phyloP scores from a whole-genome alignment of 2,797 vertebrate species.

The Rhyacichthys aspro region DNA sequence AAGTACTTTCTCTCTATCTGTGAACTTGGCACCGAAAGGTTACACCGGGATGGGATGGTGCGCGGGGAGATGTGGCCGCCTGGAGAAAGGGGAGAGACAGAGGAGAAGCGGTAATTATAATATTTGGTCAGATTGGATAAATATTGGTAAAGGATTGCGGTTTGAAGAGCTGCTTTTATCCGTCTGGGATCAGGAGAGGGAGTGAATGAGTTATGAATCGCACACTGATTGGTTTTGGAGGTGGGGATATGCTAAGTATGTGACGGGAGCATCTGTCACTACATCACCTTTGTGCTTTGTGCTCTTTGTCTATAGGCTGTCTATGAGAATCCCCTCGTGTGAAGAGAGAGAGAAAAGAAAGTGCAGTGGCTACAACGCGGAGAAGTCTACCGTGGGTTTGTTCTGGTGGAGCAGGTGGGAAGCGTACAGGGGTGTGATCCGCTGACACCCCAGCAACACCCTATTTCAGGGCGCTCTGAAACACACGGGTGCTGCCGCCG shows the following conservation, averaged over 20 bases:
- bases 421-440: conserved; percentile 73
- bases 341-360: conserved; percentile 14
- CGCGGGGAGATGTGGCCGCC: conserved; percentile 46
- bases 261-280: conserved; percentile 71
- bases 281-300: conserved; percentile 69
- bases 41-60: conserved; percentile 41
- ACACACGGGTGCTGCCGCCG: conserved; percentile 45
- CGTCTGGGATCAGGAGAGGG: conserved; percentile 12
- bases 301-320: conserved; percentile 62
- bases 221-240: conserved; percentile 31
- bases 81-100: conserved; percentile 34
- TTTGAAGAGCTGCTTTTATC: conserved; percentile 55
- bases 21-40: conserved; percentile 77
- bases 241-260: conserved; percentile 66
- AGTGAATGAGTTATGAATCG: conserved; percentile 35
- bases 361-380: conserved; percentile 27
- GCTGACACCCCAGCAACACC: conserved; percentile 77
- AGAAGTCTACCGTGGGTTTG: conserved; percentile 35
- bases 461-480: conserved; percentile 64
- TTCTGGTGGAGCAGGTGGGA: conserved; percentile 60
- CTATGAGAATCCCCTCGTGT: conserved; percentile 25
- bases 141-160: conserved; percentile 62
- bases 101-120: conserved; percentile 65
- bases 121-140: conserved; percentile 75
- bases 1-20: conserved; percentile 78